phyloP scores from a whole-genome alignment of 2,797 vertebrate genomes.

The Protosalanx chinensis region DNA sequence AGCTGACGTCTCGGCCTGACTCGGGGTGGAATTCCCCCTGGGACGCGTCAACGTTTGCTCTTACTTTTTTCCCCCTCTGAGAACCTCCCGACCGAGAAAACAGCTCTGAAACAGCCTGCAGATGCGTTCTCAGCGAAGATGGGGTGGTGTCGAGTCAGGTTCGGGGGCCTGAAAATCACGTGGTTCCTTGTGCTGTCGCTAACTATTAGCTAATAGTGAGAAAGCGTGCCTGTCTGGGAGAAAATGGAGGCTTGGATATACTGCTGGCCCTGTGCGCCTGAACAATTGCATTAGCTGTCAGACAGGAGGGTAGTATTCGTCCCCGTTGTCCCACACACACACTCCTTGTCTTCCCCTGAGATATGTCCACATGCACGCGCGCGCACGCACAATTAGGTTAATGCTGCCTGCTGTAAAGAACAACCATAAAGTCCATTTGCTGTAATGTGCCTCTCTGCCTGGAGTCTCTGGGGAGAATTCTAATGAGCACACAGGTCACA shows the following conservation, averaged over 20 bases:
- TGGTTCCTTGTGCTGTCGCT: no score
- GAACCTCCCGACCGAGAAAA: no score
- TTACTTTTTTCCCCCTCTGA: no score
- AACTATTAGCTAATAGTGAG: no score
- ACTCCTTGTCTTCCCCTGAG: slow-evolving; percentile 22
- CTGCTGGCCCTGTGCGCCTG: no score
- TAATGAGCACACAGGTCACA: slow-evolving; percentile 63
- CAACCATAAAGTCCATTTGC: slow-evolving; percentile 75
- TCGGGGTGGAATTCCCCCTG: slow-evolving; percentile 53
- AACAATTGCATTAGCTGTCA: not conserved
- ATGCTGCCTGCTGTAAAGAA: slow-evolving; percentile 71
- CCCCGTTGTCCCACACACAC: slow-evolving; percentile 35
- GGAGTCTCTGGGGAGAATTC: slow-evolving; percentile 67
- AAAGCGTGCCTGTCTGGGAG: no score
- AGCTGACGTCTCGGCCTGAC: slow-evolving; percentile 55
- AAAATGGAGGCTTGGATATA: no score
- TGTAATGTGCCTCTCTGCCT: slow-evolving; percentile 61
- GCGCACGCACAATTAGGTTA: slow-evolving; percentile 72
- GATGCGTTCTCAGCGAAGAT: no score
- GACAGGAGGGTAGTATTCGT: slow-evolving; percentile 19
- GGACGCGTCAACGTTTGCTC: not conserved
- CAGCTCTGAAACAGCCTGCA: no score
- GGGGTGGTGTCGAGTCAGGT: no score
- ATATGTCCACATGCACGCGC: slow-evolving; percentile 11
- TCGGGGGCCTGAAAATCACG: no score